These are phyloP conservation scores for Drosophila serrata DNA, from an alignment of 1,140 invertebrate species.

Conservation along the genomic window DNA sequence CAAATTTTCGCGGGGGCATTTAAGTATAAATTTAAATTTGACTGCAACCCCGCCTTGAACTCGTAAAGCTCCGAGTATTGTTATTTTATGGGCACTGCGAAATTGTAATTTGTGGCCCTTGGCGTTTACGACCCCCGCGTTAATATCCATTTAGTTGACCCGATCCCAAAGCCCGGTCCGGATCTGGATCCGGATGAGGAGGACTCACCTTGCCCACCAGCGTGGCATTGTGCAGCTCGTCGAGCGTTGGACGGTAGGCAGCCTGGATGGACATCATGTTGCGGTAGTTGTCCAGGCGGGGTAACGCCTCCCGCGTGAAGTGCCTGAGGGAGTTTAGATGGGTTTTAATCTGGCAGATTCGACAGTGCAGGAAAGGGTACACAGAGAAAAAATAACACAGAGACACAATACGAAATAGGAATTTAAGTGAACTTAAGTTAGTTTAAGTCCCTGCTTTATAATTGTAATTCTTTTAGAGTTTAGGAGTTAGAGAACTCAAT, in stretches of 20 bases:
- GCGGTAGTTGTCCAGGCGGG: slow-evolving; percentile 96
- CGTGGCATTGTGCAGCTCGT: slow-evolving; percentile 95
- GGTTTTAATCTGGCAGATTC: slow-evolving; percentile 15
- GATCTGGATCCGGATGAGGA: neutral
- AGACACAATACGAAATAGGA: neutral
- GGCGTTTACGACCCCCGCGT: slow-evolving; percentile 29
- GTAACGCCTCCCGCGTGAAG: slow-evolving; percentile 96
- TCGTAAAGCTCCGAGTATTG: slow-evolving; percentile 49
- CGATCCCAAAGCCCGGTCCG: neutral
- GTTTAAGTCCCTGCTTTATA: neutral
- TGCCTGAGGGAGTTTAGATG: slow-evolving; percentile 87
- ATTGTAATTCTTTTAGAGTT: neutral
- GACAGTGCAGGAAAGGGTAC: slow-evolving; percentile 6
- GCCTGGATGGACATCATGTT: slow-evolving; percentile 97
- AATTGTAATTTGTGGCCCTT: slow-evolving; percentile 53
- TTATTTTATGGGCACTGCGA: slow-evolving; percentile 50
- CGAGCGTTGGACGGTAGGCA: slow-evolving; percentile 94
- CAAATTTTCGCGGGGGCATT: slow-evolving; percentile 11
- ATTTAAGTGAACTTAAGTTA: neutral
- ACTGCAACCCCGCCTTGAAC: slow-evolving; percentile 15
- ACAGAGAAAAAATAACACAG: slow-evolving; percentile 13
- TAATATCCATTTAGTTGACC: slow-evolving; percentile 44
- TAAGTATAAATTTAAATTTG: slow-evolving; percentile 57
- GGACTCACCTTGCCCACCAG: slow-evolving; percentile 90
- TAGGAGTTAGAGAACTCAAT: neutral